phyloP scores from a whole-genome alignment of 2,797 vertebrate genomes.

The Vireo griseus region DNA sequence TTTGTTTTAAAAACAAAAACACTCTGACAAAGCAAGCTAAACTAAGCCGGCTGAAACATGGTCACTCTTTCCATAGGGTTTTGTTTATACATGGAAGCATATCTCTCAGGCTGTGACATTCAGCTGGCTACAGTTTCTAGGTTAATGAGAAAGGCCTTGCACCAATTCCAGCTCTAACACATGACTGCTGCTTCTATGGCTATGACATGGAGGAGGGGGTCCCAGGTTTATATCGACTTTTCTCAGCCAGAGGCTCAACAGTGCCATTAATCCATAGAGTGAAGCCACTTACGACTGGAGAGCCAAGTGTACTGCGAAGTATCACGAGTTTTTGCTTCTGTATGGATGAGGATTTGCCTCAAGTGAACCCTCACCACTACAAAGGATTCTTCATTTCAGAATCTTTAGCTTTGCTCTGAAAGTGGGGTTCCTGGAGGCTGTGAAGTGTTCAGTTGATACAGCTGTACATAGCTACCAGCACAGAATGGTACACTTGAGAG shows the following conservation, averaged over 20 bases:
- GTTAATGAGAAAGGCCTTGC: not conserved
- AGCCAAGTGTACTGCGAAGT: not conserved
- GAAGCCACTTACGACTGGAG: not conserved
- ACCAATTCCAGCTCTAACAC: not conserved
- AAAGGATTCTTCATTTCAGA: not conserved
- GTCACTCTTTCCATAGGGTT: not conserved
- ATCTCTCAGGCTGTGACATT: not conserved
- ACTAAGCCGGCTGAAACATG: not conserved
- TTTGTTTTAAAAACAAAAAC: not conserved
- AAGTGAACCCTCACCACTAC: not conserved
- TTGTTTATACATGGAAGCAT: conserved; percentile 11
- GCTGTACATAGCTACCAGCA: fast-evolving
- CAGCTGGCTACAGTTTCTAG: not conserved
- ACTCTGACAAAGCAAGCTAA: not conserved
- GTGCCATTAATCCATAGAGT: not conserved
- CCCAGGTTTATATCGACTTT: not conserved
- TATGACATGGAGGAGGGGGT: not conserved
- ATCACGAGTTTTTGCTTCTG: not conserved
- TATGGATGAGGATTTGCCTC: not conserved
- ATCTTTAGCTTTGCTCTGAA: not conserved
- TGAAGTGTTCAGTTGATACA: fast-evolving
- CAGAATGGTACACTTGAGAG: not conserved
- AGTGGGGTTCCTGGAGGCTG: not conserved
- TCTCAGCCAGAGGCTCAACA: not conserved
- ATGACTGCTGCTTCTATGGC: not conserved